A percentile compares a stretch with the other conserved stretches of the same genome.
These are phyloP conservation scores for Heterocephalus glaber DNA, from an alignment of 2,113 vertebrate species.

Conservation along the genomic window DNA sequence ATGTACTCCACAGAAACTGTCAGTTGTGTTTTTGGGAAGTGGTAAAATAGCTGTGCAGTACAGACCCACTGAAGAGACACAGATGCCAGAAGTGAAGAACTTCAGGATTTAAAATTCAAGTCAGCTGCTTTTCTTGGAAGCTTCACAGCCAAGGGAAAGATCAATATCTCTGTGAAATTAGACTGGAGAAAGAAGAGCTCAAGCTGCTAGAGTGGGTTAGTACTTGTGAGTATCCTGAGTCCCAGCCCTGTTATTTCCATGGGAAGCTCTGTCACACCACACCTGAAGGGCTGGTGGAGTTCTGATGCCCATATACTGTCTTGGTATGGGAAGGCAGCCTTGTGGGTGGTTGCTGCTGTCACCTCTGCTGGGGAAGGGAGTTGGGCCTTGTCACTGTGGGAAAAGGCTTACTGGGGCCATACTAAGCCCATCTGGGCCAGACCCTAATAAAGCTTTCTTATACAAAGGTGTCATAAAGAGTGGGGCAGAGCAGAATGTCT, in stretches of 20 bases:
- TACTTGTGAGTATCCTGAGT: neutral
- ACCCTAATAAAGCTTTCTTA: neutral
- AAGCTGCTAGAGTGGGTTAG: neutral
- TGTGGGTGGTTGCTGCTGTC: accelerated
- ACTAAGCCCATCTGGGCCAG: accelerated
- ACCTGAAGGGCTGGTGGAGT: neutral
- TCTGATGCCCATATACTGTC: neutral
- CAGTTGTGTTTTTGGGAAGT: neutral
- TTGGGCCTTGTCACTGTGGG: neutral
- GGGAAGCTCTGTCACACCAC: neutral
- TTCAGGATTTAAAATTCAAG: neutral
- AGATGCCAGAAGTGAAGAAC: neutral
- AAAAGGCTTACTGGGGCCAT: neutral
- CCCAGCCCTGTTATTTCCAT: conserved; percentile 50
- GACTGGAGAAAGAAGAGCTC: neutral
- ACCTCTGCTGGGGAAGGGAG: too few species aligned
- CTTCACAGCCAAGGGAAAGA: conserved; percentile 39
- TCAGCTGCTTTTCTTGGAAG: conserved; percentile 71
- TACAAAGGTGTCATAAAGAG: neutral
- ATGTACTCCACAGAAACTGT: neutral
- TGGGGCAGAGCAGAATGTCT: neutral
- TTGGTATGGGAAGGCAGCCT: neutral
- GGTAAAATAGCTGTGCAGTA: neutral
- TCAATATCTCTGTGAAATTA: conserved; percentile 73
- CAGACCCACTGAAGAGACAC: neutral